Base-by-base conservation (phyloP, 2,888 invertebrate species). In the Drosophila cognata region DNA sequence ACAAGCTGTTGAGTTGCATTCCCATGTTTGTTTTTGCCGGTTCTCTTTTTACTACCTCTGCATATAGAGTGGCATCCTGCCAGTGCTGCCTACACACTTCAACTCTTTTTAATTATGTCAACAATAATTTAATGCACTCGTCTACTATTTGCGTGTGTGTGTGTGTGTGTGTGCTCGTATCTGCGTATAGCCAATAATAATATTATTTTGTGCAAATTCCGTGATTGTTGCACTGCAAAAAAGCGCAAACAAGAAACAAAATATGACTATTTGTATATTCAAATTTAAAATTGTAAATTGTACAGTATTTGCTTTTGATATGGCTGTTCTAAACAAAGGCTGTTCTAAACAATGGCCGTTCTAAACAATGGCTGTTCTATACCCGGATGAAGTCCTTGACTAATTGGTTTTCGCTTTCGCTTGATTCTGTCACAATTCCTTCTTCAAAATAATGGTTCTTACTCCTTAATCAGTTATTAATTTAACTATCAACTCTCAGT, bases 51-150 rank as follows among this genome's bases (percentile, higher is more conserved):
- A 8, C 29, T 21, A 29, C 41, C 41, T 36, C 55, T 62, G 51
- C 72, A 69, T 72, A 16, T 31, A 29, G 43, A 72, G 65, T 58
- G 63, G 33, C 58, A 35, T 31, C 10, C 29, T 46, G 71, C 16
- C 66, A 57, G 53, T 18, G 56, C 43, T 67, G 70, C 70, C 74
- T 79, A 66, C 61, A 64, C 78, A 63, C 62, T 71, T 71, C 69
- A 77, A 57, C 69, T 61, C 52, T 57, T 68, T 79, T 81, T 76
- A 81, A 75, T 81, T 77, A 83, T 75, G 79, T 84, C 81, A 86
- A 86, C 86, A 86, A 79, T 83, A 81, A 83, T 86, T 86, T 84
- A 81, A 85, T 85, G 83, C 79, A 83, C 83, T 85, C 76, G 51
- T 64, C 48, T 57, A 46, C 58, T 56, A 21, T 51, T 58, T 58